Conservation (phyloP, 37 sponge, comb jelly and placozoan genomes). For the Bolinopsis microptera region DNA sequence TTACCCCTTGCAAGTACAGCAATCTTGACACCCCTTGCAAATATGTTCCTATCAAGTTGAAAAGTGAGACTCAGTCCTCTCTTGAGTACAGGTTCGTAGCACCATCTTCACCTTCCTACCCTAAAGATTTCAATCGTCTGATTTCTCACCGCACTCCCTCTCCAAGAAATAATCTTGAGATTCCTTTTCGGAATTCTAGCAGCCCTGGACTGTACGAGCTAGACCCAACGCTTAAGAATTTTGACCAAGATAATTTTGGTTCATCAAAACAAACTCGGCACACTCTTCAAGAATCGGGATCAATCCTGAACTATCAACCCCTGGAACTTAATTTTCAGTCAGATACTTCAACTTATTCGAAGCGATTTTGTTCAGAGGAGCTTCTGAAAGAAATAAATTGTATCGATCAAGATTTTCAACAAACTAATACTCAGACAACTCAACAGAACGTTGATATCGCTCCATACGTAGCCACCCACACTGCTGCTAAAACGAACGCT, state of each 20-base stretch:
- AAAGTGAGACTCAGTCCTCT: neutral
- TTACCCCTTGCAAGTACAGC: neutral
- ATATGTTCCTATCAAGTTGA: constrained; percentile 6
- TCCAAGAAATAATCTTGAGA: neutral
- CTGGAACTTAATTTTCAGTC: too few species aligned
- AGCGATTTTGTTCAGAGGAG: neutral
- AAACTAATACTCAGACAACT: neutral
- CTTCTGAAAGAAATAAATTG: neutral
- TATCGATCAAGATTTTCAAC: neutral
- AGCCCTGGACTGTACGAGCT: neutral
- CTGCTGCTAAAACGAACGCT: neutral
- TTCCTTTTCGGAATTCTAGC: neutral
- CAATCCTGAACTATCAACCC: neutral
- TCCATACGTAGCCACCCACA: neutral
- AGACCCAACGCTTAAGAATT: neutral
- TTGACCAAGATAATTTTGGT: neutral
- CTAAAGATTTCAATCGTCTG: neutral
- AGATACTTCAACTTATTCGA: neutral
- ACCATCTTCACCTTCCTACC: constrained; percentile 21
- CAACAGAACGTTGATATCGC: neutral
- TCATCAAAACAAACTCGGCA: neutral
- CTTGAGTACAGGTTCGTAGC: neutral
- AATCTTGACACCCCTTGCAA: neutral
- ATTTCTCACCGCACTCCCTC: neutral
- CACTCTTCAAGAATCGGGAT: neutral